These are phyloP conservation scores for Celastrina argiolus DNA, from an alignment of 2,888 invertebrate genomes.

Conservation along the genomic window DNA sequence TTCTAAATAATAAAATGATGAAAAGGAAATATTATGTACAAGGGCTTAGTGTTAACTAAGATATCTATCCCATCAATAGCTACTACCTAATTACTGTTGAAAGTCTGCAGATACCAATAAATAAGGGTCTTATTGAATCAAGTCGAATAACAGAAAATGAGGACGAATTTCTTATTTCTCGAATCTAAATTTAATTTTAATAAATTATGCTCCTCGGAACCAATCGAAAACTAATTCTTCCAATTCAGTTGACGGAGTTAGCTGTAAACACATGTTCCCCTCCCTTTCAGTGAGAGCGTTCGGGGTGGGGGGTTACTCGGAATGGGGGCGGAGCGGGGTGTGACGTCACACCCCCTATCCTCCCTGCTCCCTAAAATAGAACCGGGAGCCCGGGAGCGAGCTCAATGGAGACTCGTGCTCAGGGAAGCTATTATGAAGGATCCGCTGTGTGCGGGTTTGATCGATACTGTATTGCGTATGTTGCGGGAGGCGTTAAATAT, in stretches of 20 bases:
- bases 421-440: constrained; percentile 21
- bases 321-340: constrained; percentile 45
- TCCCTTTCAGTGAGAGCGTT: constrained; percentile 39
- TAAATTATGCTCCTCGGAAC: constrained; percentile 27
- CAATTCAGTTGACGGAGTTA: constrained; percentile 40
- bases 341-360: constrained; percentile 50
- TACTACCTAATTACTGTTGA: neutral
- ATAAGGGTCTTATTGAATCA: neutral
- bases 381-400: constrained; percentile 58
- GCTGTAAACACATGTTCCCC: constrained; percentile 46
- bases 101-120: neutral
- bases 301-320: constrained; percentile 38
- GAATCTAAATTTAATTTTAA: constrained; percentile 11
- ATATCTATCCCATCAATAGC: no score
- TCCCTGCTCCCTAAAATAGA: constrained; percentile 68
- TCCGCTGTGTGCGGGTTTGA: neutral
- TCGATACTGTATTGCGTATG: neutral
- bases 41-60: no score
- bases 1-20: neutral
- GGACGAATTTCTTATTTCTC: constrained; percentile 14
- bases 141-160: neutral
- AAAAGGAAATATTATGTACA: no score
- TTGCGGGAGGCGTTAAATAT: neutral
- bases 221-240: constrained; percentile 42
- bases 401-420: constrained; percentile 55